Evolutionary conservation across 2,797 vertebrate species (phyloP), one percentile per base, ranked within the genome.

Genomic region (Cephalopachus bancanus): DNA sequence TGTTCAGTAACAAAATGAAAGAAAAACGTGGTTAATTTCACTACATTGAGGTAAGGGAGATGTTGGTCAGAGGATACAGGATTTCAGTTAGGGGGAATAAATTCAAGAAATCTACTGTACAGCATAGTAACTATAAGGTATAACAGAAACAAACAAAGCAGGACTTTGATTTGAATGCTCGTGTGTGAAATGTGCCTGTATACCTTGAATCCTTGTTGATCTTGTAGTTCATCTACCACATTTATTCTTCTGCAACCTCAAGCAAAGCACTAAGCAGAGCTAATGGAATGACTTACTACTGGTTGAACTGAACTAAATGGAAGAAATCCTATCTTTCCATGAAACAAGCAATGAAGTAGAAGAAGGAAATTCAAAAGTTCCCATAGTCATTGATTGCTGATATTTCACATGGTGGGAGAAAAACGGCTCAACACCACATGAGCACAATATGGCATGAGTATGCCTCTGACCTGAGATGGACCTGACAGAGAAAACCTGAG

Each of bases 251-350:
- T 2, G 10, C 37, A 15, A 30, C 69, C 30, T 55, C 71, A 5
- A 5, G 44, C 30, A 17, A 30, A 80, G 51, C 30, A 0, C 17
- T 6, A 44, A 44, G 7, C 49, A 53, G 16, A 9, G 1, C 20
- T 1, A 2, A 3, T 0, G 3, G 0, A 79, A 14, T 0, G 11
- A 0, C 33, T 5, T 10, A 3, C 49, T 7, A 75, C 10, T 8
- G 26, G 62, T 5, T 16, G 65, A 64, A n/a, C 30, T 10, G n/a
- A 49, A 14, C 11, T 0, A 22, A 55, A 3, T 0, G 19, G 14
- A 5, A 57, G 20, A 14, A 72, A 19, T 1, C 8, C 17, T 1
- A 3, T 6, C 37, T 24, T 53, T 5, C 83, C 75, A 4, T 0
- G 24, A 55, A 12, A 55, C n/a, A 5, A 53, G 37, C 17, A 1